These are phyloP conservation scores for Leptopilina clavipes DNA, from an alignment of 1,140 invertebrate species.

Conservation along the genomic window DNA sequence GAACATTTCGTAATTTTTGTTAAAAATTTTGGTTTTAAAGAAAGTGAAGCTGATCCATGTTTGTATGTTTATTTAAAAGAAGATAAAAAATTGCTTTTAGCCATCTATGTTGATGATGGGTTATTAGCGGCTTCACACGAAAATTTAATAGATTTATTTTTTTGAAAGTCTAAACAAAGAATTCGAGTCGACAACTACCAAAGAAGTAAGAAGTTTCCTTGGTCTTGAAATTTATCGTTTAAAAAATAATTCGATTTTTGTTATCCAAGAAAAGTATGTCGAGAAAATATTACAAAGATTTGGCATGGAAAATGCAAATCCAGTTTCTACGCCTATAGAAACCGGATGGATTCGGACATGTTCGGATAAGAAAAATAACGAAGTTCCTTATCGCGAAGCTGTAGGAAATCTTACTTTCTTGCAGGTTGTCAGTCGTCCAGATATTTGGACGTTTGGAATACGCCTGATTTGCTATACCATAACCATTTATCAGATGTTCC, in stretches of 20 bases:
- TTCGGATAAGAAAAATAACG: constrained; percentile 38
- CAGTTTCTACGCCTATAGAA: constrained; percentile 43
- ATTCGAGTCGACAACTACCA: constrained; percentile 42
- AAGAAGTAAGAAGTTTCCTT: constrained; percentile 43
- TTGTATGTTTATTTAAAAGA: constrained; percentile 53
- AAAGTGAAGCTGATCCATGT: constrained; percentile 53
- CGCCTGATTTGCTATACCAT: not conserved
- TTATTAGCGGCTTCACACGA: constrained; percentile 42
- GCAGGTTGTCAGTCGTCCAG: constrained; percentile 65
- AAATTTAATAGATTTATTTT: constrained; percentile 38
- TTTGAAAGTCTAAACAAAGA: constrained; percentile 40
- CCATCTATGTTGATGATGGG: constrained; percentile 58
- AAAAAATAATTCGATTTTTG: constrained; percentile 39
- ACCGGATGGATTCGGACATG: constrained; percentile 38
- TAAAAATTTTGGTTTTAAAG: constrained; percentile 48
- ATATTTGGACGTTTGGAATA: constrained; percentile 36
- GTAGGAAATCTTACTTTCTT: constrained; percentile 63
- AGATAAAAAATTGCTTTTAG: constrained; percentile 51
- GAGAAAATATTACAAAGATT: constrained; percentile 48
- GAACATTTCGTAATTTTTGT: constrained; percentile 51
- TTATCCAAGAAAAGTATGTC: constrained; percentile 45
- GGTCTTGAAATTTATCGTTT: constrained; percentile 41
- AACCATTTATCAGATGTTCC: constrained; percentile 43
- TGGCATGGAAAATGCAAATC: constrained; percentile 43
- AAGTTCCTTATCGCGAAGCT: constrained; percentile 49